These are phyloP conservation scores for Rhizoglyphus robini DNA, from an alignment of 1,140 invertebrate genomes.

Conservation along the genomic window DNA sequence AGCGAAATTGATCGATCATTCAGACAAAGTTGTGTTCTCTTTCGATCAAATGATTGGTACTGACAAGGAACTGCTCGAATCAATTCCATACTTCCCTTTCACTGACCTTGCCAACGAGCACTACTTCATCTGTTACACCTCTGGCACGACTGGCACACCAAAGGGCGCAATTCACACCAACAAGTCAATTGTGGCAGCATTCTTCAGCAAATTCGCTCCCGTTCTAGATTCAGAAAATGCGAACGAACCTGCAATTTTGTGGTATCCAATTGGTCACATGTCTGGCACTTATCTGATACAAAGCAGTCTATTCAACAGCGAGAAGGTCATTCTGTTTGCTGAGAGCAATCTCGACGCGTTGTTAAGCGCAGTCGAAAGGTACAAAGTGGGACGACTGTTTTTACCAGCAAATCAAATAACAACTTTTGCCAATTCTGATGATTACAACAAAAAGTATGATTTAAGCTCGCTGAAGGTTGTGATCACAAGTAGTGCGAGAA, in stretches of 20 bases:
- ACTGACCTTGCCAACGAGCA: not conserved
- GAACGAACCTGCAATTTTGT: not conserved
- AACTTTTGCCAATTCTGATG: not conserved
- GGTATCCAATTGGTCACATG: not conserved
- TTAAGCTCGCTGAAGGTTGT: not conserved
- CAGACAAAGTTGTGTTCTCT: no score
- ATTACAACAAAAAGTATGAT: not conserved
- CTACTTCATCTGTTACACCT: slow-evolving; percentile 28
- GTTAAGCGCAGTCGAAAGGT: not conserved
- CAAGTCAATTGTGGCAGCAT: not conserved
- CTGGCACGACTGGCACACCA: slow-evolving; percentile 38
- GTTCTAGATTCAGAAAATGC: not conserved
- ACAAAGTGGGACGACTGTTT: not conserved
- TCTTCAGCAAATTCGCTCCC: not conserved
- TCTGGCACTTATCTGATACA: no score
- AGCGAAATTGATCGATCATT: no score
- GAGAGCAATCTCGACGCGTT: not conserved
- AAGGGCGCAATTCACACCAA: slow-evolving; percentile 40
- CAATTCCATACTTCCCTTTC: not conserved
- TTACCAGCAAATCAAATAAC: not conserved
- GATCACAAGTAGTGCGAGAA: not conserved
- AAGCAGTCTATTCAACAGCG: no score
- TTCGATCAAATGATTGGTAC: no score
- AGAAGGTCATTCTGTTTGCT: no score
- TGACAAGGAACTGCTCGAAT: not conserved